A percentile compares a stretch with the other conserved stretches of the same genome.
These are phyloP conservation scores for Epirrhoe alternata DNA, from an alignment of 2,888 invertebrate species.

Conservation along the genomic window DNA sequence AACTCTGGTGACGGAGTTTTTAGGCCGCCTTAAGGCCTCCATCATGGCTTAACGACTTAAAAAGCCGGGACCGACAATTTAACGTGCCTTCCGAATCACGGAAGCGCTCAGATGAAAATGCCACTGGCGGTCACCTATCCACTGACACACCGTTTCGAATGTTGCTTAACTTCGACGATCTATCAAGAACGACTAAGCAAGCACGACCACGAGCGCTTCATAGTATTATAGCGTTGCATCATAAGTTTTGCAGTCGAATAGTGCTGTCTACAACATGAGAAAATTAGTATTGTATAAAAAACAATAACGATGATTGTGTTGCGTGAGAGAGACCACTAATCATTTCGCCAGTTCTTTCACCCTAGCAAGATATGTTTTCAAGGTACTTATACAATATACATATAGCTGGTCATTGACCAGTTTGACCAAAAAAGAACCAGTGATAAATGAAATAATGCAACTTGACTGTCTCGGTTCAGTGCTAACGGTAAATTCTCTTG, in stretches of 20 bases:
- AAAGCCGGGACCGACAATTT: no score
- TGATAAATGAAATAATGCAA: constrained; percentile 44
- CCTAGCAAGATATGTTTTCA: not conserved
- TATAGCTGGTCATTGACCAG: not conserved
- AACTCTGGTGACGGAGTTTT: no score
- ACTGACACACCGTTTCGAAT: no score
- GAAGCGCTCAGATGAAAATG: no score
- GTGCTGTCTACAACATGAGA: not conserved
- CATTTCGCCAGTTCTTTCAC: not conserved
- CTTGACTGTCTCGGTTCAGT: constrained; percentile 58
- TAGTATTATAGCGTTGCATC: not conserved
- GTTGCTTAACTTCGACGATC: no score
- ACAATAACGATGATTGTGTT: not conserved
- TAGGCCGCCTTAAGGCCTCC: no score
- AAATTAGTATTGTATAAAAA: not conserved
- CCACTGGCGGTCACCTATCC: no score
- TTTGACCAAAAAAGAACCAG: not conserved
- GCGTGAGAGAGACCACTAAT: not conserved
- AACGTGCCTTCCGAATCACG: no score
- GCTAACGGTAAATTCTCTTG: constrained; percentile 68
- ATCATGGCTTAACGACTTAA: no score
- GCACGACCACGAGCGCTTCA: no score
- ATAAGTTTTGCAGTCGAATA: not conserved
- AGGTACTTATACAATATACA: not conserved
- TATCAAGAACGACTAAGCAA: no score